Conservation (phyloP, 2,113 vertebrate species). For the Progne subis region DNA sequence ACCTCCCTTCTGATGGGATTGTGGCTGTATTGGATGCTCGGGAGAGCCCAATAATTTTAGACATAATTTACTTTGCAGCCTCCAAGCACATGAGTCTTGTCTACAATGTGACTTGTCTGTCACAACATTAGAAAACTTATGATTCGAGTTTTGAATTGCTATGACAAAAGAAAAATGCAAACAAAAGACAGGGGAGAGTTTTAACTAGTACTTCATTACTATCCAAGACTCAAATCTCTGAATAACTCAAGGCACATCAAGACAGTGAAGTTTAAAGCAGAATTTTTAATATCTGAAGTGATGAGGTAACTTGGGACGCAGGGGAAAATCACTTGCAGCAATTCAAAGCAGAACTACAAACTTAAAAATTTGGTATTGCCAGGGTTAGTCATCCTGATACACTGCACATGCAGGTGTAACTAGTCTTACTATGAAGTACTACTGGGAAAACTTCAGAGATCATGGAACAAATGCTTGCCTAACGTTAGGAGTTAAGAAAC, state of each 20-base stretch:
- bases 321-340: neutral
- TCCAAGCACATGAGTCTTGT: neutral
- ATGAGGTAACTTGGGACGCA: neutral
- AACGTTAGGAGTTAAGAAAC: neutral
- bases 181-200: neutral
- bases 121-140: neutral
- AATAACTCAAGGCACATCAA: neutral
- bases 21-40: neutral
- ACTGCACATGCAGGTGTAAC: neutral
- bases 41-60: neutral
- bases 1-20: neutral
- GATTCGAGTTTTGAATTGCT: neutral
- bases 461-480: neutral
- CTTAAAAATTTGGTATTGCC: neutral
- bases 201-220: neutral
- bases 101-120: fast-evolving
- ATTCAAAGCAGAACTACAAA: neutral
- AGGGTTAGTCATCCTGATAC: neutral
- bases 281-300: neutral
- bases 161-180: neutral
- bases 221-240: neutral
- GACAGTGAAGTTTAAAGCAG: neutral
- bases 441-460: neutral
- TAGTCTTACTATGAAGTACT: neutral
- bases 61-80: neutral